Evolutionary conservation across 2,113 vertebrate species (phyloP).

Genomic region (Periophthalmodon schlosseri): DNA sequence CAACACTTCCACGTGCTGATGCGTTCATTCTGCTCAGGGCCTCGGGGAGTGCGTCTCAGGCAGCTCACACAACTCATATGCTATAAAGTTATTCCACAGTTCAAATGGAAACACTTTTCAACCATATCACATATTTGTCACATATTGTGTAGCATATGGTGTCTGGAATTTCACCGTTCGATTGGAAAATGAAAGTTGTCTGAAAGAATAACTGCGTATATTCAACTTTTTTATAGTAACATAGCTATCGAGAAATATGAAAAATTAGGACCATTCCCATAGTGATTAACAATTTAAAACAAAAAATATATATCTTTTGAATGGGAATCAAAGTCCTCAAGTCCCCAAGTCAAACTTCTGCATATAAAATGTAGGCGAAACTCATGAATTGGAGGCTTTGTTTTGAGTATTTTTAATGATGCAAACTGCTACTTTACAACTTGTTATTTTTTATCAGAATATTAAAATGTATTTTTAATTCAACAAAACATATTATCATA

Average conservation of each 20-base stretch:
- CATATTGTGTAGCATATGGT: not conserved
- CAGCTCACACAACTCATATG: constrained; percentile 25
- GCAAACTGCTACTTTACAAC: not conserved
- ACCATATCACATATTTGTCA: constrained; percentile 11
- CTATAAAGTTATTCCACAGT: not conserved
- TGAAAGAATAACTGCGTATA: not conserved
- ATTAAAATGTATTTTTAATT: not conserved
- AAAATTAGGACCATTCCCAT: no score
- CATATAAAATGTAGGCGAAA: no score
- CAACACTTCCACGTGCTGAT: constrained; percentile 15
- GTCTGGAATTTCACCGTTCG: constrained; percentile 4
- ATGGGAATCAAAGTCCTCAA: no score
- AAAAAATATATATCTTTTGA: no score
- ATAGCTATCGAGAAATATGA: no score
- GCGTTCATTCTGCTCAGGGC: constrained; percentile 18
- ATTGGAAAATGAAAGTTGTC: not conserved
- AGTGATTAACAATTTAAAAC: no score
- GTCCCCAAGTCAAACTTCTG: no score
- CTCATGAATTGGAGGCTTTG: not conserved
- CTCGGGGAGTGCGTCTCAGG: constrained; percentile 9
- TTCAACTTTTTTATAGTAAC: not conserved
- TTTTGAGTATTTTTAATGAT: not conserved
- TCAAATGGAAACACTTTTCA: constrained; percentile 13
- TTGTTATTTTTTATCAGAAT: no score
- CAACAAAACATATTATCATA: constrained; percentile 14